Evolutionary conservation across 92 coral and sea anemone species (phyloP), one percentile per base, ranked within the genome.

Genomic region (Chrysogorgia sp.): DNA sequence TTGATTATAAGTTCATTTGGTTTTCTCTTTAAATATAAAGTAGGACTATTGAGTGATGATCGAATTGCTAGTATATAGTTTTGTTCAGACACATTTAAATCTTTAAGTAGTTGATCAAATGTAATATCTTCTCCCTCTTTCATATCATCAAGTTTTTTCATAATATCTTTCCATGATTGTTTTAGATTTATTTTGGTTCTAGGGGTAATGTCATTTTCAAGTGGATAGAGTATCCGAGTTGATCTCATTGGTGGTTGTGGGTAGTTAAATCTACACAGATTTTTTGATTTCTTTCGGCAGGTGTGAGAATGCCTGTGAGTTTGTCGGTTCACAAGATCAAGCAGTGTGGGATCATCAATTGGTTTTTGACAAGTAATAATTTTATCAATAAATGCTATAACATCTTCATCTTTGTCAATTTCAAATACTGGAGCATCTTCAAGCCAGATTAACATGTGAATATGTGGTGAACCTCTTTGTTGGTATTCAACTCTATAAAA

Each of bases 21-120:
- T n/a, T n/a, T n/a, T n/a, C n/a, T 66, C 43, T 80, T 80, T 30
- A 89, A 67, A 77, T 82, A 86, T 10, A 89, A 76, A 21, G 88
- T 61, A 17, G 90, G 83, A 26, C 76, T 10, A 17, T 33, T 68
- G 7, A 87, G 40, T 3, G 77, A 71, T 71, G 77, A 71, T 33
- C 34, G 62, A 34, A 71, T 33, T 19, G 63, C 30, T 5, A 71
- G 23, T 24, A 45, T 10, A 48, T 71, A 71, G 45, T 71, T 47
- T 41, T 71, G 62, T 45, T 45, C 77, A 8, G 77, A 33, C 21
- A 48, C 40, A 71, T 24, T 48, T 48, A 71, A 35, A 6, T 71
- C 7, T 23, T 34, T 29, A 10, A 71, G 77, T 24, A 71, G 60
- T 24, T 71, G 33, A 41, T 71, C 61, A 71, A 71, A 24, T 13